Conservation (phyloP, 2,888 invertebrate genomes). For the Acleris holmiana region DNA sequence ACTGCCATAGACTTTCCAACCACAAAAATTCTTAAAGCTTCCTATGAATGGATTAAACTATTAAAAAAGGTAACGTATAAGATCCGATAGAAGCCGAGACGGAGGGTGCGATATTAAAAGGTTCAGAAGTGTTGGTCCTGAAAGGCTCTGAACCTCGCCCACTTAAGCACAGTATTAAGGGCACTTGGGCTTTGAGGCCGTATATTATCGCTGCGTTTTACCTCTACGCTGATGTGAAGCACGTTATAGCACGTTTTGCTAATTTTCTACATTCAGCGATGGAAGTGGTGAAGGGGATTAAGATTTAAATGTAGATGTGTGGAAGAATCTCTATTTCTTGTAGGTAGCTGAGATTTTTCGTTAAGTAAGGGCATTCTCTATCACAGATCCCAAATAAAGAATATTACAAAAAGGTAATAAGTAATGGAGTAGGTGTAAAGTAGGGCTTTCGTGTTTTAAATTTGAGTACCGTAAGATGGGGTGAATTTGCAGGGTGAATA, state of each 20-base stretch:
- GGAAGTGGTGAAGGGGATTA: conserved; percentile 5
- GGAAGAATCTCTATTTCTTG: background rate
- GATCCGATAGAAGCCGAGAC: conserved; percentile 66
- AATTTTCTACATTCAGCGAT: conserved; percentile 31
- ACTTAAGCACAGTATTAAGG: conserved; percentile 83
- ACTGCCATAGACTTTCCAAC: background rate
- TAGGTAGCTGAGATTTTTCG: too few relatives aligned
- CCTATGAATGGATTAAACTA: conserved; percentile 55
- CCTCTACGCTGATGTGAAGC: conserved; percentile 42
- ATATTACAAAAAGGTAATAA: too few relatives aligned
- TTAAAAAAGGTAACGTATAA: conserved; percentile 70
- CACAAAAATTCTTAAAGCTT: background rate
- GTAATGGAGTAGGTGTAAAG: too few relatives aligned
- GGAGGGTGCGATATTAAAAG: conserved; percentile 81
- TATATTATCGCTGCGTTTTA: conserved; percentile 74
- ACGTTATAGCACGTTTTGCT: conserved; percentile 31
- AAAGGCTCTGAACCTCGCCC: conserved; percentile 80
- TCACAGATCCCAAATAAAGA: too few relatives aligned
- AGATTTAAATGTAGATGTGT: conserved; percentile 9
- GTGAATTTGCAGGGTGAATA: too few relatives aligned
- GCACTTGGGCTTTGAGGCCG: conserved; percentile 76
- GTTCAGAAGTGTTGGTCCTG: conserved; percentile 80
- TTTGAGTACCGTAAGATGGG: too few relatives aligned
- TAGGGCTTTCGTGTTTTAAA: too few relatives aligned
- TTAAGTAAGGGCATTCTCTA: too few relatives aligned